phyloP scores from a whole-genome alignment of 2,888 invertebrate species.

The Alcis repandata region DNA sequence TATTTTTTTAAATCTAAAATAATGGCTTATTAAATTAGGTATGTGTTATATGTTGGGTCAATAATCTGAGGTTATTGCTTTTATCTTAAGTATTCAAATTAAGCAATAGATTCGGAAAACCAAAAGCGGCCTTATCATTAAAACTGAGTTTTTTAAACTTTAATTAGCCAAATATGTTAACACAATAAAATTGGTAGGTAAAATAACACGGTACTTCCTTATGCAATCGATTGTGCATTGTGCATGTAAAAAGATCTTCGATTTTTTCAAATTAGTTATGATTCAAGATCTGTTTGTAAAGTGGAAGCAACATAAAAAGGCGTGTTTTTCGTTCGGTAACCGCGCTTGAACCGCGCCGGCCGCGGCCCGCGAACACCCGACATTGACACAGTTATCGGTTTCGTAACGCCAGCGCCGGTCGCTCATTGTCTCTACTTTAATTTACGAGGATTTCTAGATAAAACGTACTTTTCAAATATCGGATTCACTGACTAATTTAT shows the following conservation, averaged over 20 bases:
- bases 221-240: too few relatives aligned
- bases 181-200: too few relatives aligned
- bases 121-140: too few relatives aligned
- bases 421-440: constrained; percentile 55
- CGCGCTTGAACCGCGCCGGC: constrained; percentile 27
- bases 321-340: constrained; percentile 11
- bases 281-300: not conserved
- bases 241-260: constrained; percentile 1
- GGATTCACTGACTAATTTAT: not conserved
- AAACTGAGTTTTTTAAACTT: too few relatives aligned
- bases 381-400: constrained; percentile 75
- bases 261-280: not conserved
- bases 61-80: too few relatives aligned
- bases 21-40: too few relatives aligned
- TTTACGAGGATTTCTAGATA: constrained; percentile 28
- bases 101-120: too few relatives aligned
- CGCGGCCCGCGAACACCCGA: constrained; percentile 62
- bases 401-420: constrained; percentile 67
- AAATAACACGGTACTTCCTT: too few relatives aligned
- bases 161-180: too few relatives aligned
- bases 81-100: too few relatives aligned
- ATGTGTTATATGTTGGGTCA: too few relatives aligned
- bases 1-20: too few relatives aligned
- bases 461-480: constrained; percentile 7
- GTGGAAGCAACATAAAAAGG: constrained; percentile 7